Base-by-base conservation (phyloP, 2,888 invertebrate species). In the Drosophila affinis region DNA sequence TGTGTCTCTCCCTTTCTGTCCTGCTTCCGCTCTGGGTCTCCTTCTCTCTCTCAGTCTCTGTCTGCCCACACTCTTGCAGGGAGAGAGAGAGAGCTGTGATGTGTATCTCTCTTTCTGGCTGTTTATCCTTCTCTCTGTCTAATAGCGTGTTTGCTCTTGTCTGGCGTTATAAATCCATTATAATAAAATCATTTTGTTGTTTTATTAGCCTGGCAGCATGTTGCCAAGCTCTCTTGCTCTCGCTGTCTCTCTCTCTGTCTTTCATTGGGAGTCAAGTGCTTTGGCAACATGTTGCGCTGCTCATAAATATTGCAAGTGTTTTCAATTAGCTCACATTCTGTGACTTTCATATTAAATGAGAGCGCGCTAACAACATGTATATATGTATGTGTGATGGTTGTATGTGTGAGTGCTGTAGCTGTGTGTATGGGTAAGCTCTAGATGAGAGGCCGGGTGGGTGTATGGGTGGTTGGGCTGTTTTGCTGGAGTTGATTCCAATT, bases 261-360 rank as follows among this genome's bases (percentile, higher is more conserved):
- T 45, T 39, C 69, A 21, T 61, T 53, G 71, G 73, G 65, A 74
- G 80, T 82, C 88, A 89, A 90, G 86, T 90, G 89, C 70, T 78
- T 78, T 62, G 44, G 87, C 89, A 89, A 78, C 88, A 88, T 88
- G 89, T 69, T 88, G 88, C 81, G 39, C 62, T 62, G 72, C 85
- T 78, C 77, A 90, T 91, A 89, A 90, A 90, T 90, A 89, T 87
- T 87, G 87, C 86, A 90, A 90, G 87, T 90, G 88, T 83, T 89
- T 91, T 90, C 90, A 91, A 90, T 90, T 88, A 89, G 89, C 86
- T 81, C 82, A 81, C 83, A 87, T 89, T 88, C 87, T 88, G 79
- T 85, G 84, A 89, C 89, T 90, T 89, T 79, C 81, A 89, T 89
- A 87, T 82, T 85, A 84, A 86, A 85, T 84, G 87, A 79, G 79